phyloP scores from a whole-genome alignment of 92 coral and sea anemone genomes.

The Chrysogorgia sp. region DNA sequence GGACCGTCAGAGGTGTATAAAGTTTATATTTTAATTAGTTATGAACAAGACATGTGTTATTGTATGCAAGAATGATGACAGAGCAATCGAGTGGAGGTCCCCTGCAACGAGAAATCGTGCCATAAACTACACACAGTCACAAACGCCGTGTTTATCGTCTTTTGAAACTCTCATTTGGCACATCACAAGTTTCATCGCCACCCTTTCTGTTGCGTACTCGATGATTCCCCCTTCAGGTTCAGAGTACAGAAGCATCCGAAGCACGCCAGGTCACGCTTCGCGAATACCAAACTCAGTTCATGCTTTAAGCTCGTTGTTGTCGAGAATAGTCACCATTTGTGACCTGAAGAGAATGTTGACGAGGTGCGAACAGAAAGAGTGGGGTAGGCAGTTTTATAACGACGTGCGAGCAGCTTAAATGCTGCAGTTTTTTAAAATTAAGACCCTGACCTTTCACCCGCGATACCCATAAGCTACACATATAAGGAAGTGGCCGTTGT shows the following conservation, averaged over 20 bases:
- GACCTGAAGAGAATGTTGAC: slow-evolving; percentile 9
- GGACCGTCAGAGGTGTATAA: not conserved
- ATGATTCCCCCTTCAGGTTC: not conserved
- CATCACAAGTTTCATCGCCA: not conserved
- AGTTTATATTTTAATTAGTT: slow-evolving; percentile 40
- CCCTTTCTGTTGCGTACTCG: not conserved
- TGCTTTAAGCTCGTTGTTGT: slow-evolving; percentile 10
- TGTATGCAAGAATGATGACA: slow-evolving; percentile 26
- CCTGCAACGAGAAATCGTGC: slow-evolving; percentile 18
- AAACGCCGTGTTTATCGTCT: not conserved
- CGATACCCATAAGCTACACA: slow-evolving; percentile 28
- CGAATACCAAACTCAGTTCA: not conserved
- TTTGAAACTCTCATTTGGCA: not conserved
- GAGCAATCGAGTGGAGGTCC: slow-evolving; percentile 3
- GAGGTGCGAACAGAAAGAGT: slow-evolving; percentile 30
- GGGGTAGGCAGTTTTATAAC: not conserved
- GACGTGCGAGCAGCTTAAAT: slow-evolving; percentile 12
- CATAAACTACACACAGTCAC: slow-evolving; percentile 1
- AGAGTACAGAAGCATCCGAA: slow-evolving; percentile 1
- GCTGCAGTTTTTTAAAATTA: not conserved
- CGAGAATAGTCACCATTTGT: not conserved
- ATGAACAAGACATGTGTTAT: slow-evolving; percentile 10
- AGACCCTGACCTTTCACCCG: slow-evolving; percentile 44
- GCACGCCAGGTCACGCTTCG: slow-evolving; percentile 40
- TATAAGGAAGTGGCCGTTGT: slow-evolving; percentile 47